Base-by-base conservation (phyloP, 1,140 invertebrate species). In the Zaprionus gabonicus region DNA sequence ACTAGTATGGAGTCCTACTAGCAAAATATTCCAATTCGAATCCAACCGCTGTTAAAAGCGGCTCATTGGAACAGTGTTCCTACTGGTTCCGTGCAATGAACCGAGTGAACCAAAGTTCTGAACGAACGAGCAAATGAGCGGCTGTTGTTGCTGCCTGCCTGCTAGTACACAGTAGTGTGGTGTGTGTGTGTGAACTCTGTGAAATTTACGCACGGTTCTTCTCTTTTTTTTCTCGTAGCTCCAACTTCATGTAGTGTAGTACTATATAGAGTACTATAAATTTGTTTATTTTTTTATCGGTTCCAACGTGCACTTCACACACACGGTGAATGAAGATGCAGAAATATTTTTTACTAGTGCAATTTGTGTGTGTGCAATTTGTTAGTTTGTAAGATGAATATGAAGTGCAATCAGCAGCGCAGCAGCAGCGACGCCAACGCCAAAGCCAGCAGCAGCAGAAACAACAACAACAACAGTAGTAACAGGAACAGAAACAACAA, bases 331-430 rank as follows among this genome's bases (percentile, higher is more conserved):
- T 15, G 63, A 55, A 65, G 59, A 71, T 71, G 53, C 49, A 71
- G 44, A 57, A 44, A 36, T 58, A 34, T 34, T 58, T 17, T 36
- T 49, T 65, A 28, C 41, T 51, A 71, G 72, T 75, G 59, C 51
- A 70, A 62, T 65, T 71, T 71, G 73, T 71, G 68, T 65, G 23
- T 46, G 41, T 49, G 57, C 51, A 75, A 64, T 58, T 71, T 28
- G 20, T 53, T 71, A 58, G 44, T 23, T 64, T 58, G 49, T 64
- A 71, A 76, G 60, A 71, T 76, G 73, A 27, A 71, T 76, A 71
- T 60, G 46, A 71, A 56, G 59, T 76, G 73, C 73, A 76, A 64
- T 71, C 59, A 65, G 59, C 66, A 65, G 64, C 36, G 59, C 59
- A 75, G 67, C 31, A 75, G 56, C 65, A 63, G 28, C 36, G 9